Base-by-base conservation (phyloP, 2,888 invertebrate genomes). In the Ernsta delagoae region DNA sequence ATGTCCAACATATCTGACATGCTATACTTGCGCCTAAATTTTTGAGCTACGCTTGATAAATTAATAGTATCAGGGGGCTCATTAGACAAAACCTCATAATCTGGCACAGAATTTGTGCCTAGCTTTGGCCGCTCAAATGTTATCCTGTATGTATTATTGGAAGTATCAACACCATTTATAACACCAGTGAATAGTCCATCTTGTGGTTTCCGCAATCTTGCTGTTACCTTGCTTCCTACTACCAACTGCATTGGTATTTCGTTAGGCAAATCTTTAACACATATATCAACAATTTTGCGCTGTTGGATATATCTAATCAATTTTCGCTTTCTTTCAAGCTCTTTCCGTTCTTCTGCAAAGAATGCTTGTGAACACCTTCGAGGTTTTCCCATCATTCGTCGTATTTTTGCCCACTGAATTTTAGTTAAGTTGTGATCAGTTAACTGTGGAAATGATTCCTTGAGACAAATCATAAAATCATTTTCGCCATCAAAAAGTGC, bases 301-400 rank as follows among this genome's bases (percentile, higher is more conserved):
- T 98, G 98, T 83, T 99, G 99, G 70, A 99, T 94, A 78, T 97
- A 96, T 66, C 99, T 95, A 75, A 99, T 98, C 81, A 98, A 97
- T 80, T 97, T 97, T 24, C 99, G 94, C 87, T 98, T 98, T 53
- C 97, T 95, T 78, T 98, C 98, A 70, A 99, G 90, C 76, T 98
- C 98, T 73, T 95, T 95, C 57, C 99, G 94, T 87, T 99, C 99
- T 90, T 99, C 99, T 75, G 96, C 96, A 88, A 99, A 99, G 86
- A 99, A 99, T 0, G 98, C 97, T 83, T 97, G 96, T 0, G 98
- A 98, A 87, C 97, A 99, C 81, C 99, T 95, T 61, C 99, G 93
- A 0, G 99, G 99, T 83, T 99, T 99, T 0, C 99, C 99, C 98
- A 99, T 98, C 94, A 99, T 96, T 73, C 98, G 93, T 67, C 99